Base-by-base conservation (phyloP, 1,140 invertebrate species). In the Lucilia sericata region DNA sequence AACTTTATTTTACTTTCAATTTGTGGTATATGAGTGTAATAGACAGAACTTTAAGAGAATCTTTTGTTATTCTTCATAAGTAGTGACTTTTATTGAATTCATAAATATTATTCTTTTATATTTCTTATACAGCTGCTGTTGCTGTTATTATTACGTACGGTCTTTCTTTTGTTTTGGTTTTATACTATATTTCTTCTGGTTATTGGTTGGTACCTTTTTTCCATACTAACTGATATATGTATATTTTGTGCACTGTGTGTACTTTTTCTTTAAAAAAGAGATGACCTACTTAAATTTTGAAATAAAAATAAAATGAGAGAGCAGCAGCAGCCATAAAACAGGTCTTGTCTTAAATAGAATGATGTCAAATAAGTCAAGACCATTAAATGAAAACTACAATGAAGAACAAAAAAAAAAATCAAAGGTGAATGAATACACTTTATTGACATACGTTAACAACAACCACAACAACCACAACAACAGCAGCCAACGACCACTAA, bases 271-370 rank as follows among this genome's bases (percentile, higher is more conserved):
- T 1, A 70, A 70, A 30, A 30, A 17, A n/a, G n/a, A 70, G 65
- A 19, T 70, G 65, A 21, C 19, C 65, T 21, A 70, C 65, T 70
- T 70, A 70, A 70, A 21, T 70, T 25, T 21, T 8, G 8, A 21
- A 21, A 70, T 19, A 70, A 19, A 21, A 21, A 25, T 21, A 21
- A 21, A 70, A 8, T 17, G 55, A 70, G 19, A 19, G n/a, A 21
- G 14, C 55, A n/a, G n/a, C 14, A 60, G n/a, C 14, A 60, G 14
- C 51, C 65, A 70, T 30, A 30, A 70, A 70, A 70, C 65, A 21
- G 65, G 65, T 70, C 65, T 70, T 70, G 65, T 70, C 65, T 70
- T 70, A 70, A 21, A 70, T 70, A 70, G 65, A 70, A 70, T 70
- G 65, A 70, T 70, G 65, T 70, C 60, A 70, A 70, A 70, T 70